Percentiles rank a stretch among this genome's conserved stretches.
phyloP scores from a whole-genome alignment of 2,113 vertebrate genomes.

The Nothobranchius kuhntae region DNA sequence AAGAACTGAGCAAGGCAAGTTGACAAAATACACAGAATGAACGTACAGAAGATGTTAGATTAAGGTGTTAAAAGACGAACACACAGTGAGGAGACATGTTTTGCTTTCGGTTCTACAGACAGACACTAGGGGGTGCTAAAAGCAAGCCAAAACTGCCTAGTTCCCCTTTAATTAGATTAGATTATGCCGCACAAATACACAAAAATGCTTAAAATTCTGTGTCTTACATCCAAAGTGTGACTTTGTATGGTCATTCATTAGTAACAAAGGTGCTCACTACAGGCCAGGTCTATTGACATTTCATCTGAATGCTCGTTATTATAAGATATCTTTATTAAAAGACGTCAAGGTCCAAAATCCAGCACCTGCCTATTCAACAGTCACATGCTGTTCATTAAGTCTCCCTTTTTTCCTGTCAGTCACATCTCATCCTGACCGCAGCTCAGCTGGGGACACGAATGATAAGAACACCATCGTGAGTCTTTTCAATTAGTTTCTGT shows the following conservation, averaged over 20 bases:
- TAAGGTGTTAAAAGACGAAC: too few species aligned
- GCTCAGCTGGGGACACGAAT: constrained; percentile 63
- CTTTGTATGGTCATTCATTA: constrained; percentile 42
- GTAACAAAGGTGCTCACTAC: constrained; percentile 49
- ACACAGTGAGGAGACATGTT: too few species aligned
- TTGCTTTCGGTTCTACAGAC: too few species aligned
- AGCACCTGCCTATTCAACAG: constrained; percentile 65
- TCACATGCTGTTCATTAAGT: constrained; percentile 71
- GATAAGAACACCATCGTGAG: constrained; percentile 66
- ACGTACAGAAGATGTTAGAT: too few species aligned
- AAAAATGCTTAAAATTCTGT: constrained; percentile 28
- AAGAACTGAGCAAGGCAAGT: too few species aligned
- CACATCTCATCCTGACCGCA: constrained; percentile 67
- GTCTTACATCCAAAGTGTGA: constrained; percentile 37
- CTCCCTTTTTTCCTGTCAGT: constrained; percentile 57
- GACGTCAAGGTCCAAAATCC: constrained; percentile 50
- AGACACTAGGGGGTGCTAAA: too few species aligned
- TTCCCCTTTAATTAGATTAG: neutral
- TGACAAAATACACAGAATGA: too few species aligned
- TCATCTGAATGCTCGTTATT: constrained; percentile 57
- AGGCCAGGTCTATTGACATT: constrained; percentile 55
- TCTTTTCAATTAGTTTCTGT: constrained; percentile 75
- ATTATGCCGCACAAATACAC: constrained; percentile 4
- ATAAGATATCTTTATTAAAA: constrained; percentile 70
- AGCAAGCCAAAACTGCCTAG: too few species aligned